Evolutionary conservation across 2,888 invertebrate genomes (phyloP).

Genomic region (Brachyptera risi): DNA sequence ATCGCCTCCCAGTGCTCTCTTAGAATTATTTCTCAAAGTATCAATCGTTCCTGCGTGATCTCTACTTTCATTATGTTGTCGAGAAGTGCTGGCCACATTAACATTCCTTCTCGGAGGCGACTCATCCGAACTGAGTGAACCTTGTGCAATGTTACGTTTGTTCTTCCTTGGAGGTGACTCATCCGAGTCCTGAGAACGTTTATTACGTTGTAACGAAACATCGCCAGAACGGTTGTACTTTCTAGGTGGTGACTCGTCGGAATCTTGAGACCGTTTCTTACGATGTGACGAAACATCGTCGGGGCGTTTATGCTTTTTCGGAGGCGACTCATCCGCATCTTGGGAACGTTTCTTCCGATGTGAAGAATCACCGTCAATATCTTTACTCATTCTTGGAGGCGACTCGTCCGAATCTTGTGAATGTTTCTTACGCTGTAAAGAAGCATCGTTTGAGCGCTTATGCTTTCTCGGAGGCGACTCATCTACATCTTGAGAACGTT

Average conservation of each 20-base stretch:
- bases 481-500: conserved; percentile 35
- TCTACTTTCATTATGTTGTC: too few relatives aligned
- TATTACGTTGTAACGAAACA: too few relatives aligned
- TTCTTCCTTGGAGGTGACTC: too few relatives aligned
- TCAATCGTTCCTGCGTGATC: neutral
- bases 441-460: conserved; percentile 31
- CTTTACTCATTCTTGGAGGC: neutral
- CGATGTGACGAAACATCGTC: conserved; percentile 5
- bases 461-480: conserved; percentile 36
- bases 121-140: too few relatives aligned
- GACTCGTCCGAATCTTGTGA: neutral
- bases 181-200: too few relatives aligned
- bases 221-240: too few relatives aligned
- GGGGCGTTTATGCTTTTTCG: conserved; percentile 30
- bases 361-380: too few relatives aligned
- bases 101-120: too few relatives aligned
- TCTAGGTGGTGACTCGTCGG: conserved; percentile 28
- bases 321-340: conserved; percentile 39
- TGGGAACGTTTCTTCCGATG: conserved; percentile 15
- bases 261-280: conserved; percentile 37
- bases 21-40: neutral
- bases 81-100: too few relatives aligned
- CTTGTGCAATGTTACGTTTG: too few relatives aligned
- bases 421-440: neutral
- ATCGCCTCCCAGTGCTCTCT: conserved; percentile 59